phyloP scores from a whole-genome alignment of 1,140 invertebrate species.

The Callitettix versicolor region DNA sequence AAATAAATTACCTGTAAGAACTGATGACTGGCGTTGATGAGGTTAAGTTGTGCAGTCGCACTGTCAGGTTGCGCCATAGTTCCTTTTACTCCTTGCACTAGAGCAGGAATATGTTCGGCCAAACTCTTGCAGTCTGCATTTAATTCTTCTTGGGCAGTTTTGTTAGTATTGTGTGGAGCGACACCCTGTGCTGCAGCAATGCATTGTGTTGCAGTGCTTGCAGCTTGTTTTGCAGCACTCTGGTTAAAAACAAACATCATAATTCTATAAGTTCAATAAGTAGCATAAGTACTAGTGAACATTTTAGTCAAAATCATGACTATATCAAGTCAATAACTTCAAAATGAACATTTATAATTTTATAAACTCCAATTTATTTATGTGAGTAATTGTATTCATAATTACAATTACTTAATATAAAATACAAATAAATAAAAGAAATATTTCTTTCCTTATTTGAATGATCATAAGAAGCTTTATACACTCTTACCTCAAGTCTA shows the following conservation, averaged over 20 bases:
- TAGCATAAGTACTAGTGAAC: too few relatives aligned
- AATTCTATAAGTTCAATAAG: too few relatives aligned
- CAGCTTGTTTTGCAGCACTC: constrained; percentile 73
- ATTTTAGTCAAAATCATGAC: too few relatives aligned
- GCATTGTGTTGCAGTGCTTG: constrained; percentile 80
- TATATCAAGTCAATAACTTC: too few relatives aligned
- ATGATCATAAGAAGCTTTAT: too few relatives aligned
- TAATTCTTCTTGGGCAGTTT: constrained; percentile 57
- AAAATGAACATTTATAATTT: too few relatives aligned
- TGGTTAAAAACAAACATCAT: constrained; percentile 14
- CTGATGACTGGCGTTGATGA: constrained; percentile 79
- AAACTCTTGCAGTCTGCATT: constrained; percentile 65
- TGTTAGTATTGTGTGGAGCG: constrained; percentile 56
- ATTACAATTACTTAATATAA: too few relatives aligned
- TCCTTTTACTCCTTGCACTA: constrained; percentile 72
- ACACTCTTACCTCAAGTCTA: constrained; percentile 50
- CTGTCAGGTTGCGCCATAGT: constrained; percentile 59
- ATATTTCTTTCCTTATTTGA: background rate
- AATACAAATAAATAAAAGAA: constrained; percentile 26
- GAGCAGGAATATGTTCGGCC: constrained; percentile 64
- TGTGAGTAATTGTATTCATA: too few relatives aligned
- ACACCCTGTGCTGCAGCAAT: constrained; percentile 75
- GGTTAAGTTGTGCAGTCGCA: constrained; percentile 61
- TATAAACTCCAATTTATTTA: too few relatives aligned
- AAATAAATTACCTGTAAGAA: constrained; percentile 48